These are phyloP conservation scores for Lepidotrigona ventralis DNA, from an alignment of 1,140 invertebrate species.

Conservation along the genomic window DNA sequence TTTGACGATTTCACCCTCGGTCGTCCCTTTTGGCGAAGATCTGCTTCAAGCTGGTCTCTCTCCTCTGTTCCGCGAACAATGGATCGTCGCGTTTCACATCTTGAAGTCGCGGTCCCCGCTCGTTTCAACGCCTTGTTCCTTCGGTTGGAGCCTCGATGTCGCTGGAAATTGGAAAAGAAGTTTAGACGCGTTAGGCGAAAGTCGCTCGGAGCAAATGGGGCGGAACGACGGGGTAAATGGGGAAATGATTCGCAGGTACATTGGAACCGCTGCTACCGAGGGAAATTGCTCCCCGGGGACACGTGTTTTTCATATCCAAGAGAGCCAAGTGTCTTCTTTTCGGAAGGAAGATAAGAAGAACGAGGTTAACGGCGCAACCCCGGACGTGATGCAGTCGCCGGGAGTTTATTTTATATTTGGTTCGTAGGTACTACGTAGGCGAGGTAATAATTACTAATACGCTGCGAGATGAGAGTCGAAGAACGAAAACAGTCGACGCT, in stretches of 20 bases:
- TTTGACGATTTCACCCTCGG: neutral
- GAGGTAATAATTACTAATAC: too few relatives aligned
- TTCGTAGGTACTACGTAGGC: too few relatives aligned
- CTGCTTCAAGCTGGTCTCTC: neutral
- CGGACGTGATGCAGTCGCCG: too few relatives aligned
- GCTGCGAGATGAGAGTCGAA: too few relatives aligned
- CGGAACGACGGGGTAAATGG: neutral
- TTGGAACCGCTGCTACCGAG: neutral
- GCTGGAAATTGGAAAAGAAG: conserved; percentile 12
- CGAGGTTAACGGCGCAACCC: too few relatives aligned
- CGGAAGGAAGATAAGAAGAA: neutral
- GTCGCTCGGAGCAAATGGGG: neutral
- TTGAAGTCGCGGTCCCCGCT: neutral
- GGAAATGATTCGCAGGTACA: neutral
- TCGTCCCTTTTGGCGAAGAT: too few relatives aligned
- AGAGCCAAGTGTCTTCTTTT: neutral
- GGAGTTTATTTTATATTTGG: too few relatives aligned
- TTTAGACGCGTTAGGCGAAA: neutral
- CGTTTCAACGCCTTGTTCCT: neutral
- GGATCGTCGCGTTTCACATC: neutral
- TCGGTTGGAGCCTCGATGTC: neutral
- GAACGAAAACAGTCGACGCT: too few relatives aligned
- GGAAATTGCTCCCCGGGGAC: conserved; percentile 7
- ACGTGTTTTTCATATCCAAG: neutral
- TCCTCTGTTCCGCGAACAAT: neutral